Conservation (phyloP, 2,797 vertebrate species). For the Anguilla obscura region DNA sequence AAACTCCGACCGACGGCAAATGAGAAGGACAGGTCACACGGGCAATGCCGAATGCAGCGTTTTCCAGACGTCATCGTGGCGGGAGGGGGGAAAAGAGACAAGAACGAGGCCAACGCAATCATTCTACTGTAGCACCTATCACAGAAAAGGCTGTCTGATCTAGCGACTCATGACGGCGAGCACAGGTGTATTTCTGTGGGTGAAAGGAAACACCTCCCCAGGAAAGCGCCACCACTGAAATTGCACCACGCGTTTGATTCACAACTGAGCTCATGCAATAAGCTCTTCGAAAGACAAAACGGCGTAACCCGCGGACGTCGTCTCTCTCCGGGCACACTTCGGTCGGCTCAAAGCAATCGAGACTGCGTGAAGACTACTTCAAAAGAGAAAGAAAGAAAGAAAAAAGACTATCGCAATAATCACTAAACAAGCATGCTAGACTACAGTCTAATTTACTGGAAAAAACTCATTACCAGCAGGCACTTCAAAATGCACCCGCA, state of each 20-base stretch:
- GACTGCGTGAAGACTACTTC: background rate
- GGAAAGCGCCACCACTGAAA: background rate
- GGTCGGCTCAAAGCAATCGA: background rate
- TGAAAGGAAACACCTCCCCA: background rate
- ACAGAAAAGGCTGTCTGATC: background rate
- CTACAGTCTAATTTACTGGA: constrained; percentile 27
- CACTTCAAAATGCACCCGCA: background rate
- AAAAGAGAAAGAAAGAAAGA: background rate
- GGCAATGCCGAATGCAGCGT: background rate
- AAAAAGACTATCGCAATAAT: background rate
- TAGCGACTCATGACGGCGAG: background rate
- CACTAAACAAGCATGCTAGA: constrained; percentile 9
- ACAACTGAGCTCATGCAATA: background rate
- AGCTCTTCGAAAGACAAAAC: background rate
- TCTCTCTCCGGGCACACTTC: background rate
- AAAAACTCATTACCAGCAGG: background rate
- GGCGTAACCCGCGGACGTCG: background rate
- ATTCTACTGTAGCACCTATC: background rate
- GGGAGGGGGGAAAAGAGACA: background rate
- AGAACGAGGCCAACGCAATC: background rate
- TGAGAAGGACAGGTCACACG: background rate
- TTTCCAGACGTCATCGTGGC: background rate
- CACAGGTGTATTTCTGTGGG: background rate
- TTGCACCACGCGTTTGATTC: background rate
- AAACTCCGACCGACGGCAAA: background rate